Conservation (phyloP, 2,113 vertebrate species). For the Neodon shergylaensis region DNA sequence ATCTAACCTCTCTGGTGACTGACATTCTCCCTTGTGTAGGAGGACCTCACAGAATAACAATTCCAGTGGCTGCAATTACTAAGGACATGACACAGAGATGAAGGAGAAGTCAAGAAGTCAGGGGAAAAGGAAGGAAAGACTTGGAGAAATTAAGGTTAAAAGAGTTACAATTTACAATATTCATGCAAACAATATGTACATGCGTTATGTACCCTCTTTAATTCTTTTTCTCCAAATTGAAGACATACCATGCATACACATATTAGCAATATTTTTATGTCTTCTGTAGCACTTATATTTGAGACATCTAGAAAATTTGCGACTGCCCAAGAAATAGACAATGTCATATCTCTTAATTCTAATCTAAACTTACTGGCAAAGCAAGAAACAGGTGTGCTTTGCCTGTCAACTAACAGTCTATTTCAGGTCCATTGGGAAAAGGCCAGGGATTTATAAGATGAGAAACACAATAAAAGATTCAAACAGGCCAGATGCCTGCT, state of each 20-base stretch:
- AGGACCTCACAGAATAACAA: neutral
- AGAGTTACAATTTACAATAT: neutral
- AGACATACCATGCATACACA: neutral
- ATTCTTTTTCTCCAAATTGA: neutral
- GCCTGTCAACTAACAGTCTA: neutral
- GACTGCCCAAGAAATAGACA: neutral
- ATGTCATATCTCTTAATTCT: neutral
- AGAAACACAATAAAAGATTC: slow-evolving; percentile 12
- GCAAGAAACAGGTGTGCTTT: neutral
- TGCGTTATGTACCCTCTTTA: neutral
- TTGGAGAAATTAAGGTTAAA: neutral
- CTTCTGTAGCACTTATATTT: neutral
- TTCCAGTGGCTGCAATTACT: neutral
- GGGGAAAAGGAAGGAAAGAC: neutral
- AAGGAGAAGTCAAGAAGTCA: neutral
- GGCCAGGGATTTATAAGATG: neutral
- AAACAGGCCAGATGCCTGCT: neutral
- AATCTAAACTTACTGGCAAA: neutral
- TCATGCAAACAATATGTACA: neutral
- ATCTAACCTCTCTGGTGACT: neutral
- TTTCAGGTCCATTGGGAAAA: neutral
- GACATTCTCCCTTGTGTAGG: neutral
- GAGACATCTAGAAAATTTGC: neutral
- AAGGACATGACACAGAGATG: neutral
- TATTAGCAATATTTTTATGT: neutral